Evolutionary conservation across 2,113 vertebrate genomes (phyloP).

Genomic region (Irena cyanogastra): DNA sequence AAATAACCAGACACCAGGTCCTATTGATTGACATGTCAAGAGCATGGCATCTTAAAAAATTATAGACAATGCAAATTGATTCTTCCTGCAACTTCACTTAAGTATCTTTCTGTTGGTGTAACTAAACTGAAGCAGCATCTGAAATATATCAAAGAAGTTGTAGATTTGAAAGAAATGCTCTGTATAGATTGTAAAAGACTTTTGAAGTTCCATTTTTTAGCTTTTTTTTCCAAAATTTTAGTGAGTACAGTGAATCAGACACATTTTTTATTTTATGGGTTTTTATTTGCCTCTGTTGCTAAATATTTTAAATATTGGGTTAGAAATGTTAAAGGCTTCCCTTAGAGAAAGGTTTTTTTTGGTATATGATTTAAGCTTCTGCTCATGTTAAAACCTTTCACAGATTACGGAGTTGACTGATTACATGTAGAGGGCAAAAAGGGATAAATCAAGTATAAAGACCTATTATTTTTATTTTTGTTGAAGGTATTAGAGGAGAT

Average conservation of each 20-base stretch:
- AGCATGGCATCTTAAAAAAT: constrained; percentile 25
- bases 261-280: background rate
- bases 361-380: background rate
- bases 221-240: background rate
- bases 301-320: background rate
- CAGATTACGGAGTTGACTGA: background rate
- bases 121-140: constrained; percentile 55
- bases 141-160: constrained; percentile 46
- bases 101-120: constrained; percentile 47
- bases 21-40: constrained; percentile 44
- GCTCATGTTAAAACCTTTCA: background rate
- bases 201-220: background rate
- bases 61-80: constrained; percentile 46
- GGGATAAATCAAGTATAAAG: background rate
- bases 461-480: background rate
- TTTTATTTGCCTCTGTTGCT: background rate
- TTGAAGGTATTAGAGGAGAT: background rate
- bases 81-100: constrained; percentile 57
- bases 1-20: constrained; percentile 47
- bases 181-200: background rate
- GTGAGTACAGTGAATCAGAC: background rate
- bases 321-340: background rate
- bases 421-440: background rate
- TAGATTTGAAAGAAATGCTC: background rate
- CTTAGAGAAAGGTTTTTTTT: background rate